Percentiles rank a stretch among this genome's conserved stretches.
Conservation (phyloP, 2,888 invertebrate species). For the Caenorhabditis sp. region DNA sequence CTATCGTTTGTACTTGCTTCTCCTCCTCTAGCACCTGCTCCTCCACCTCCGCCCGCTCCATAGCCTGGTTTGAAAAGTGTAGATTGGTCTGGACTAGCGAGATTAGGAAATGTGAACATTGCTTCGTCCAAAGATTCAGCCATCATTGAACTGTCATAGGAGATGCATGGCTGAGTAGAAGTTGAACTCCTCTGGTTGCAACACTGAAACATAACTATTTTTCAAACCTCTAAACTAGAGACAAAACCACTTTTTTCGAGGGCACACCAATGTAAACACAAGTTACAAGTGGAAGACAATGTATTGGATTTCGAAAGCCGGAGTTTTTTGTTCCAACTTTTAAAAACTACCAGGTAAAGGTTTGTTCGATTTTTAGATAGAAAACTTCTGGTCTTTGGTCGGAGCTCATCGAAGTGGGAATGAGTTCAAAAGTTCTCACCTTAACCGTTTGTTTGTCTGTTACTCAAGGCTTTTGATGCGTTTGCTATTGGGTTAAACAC, state of each 20-base stretch:
- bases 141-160: constrained; percentile 68
- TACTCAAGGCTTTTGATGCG: constrained; percentile 16
- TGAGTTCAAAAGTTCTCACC: constrained; percentile 32
- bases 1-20: neutral
- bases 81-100: constrained; percentile 54
- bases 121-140: constrained; percentile 71
- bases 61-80: constrained; percentile 52
- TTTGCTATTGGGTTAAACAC: constrained; percentile 16
- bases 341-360: neutral
- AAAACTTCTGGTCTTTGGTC: no score
- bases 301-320: constrained; percentile 14
- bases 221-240: constrained; percentile 24
- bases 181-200: constrained; percentile 13
- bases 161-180: constrained; percentile 55
- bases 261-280: constrained; percentile 54
- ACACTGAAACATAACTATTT: constrained; percentile 35
- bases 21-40: neutral
- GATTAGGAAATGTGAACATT: constrained; percentile 71
- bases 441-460: constrained; percentile 16
- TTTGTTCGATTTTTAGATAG: neutral
- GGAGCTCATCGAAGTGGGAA: neutral
- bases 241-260: neutral
- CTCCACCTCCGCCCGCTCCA: constrained; percentile 7
- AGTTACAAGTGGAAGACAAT: constrained; percentile 23
- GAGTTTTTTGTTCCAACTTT: neutral